Evolutionary conservation across 2,797 vertebrate species (phyloP).

Genomic region (Neosalanx taihuensis): DNA sequence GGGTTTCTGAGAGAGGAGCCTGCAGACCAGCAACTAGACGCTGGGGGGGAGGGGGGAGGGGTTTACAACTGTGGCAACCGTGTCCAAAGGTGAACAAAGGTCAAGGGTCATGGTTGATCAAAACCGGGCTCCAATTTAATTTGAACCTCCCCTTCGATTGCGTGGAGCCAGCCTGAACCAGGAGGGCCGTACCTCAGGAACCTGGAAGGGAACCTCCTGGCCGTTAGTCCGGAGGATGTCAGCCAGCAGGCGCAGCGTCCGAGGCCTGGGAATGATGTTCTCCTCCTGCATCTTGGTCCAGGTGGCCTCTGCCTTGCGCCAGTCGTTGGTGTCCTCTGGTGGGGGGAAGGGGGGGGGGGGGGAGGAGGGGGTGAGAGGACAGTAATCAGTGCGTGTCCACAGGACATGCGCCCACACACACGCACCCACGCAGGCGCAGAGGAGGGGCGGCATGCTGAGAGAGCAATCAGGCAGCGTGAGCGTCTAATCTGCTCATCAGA

Average conservation of each 20-base stretch:
- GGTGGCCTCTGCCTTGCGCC: constrained; percentile 78
- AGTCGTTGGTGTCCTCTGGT: constrained; percentile 79
- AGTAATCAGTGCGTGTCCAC: no score
- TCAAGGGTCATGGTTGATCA: no score
- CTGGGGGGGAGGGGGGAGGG: no score
- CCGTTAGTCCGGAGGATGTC: constrained; percentile 76
- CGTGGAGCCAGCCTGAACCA: neutral
- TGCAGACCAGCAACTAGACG: no score
- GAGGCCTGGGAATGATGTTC: constrained; percentile 84
- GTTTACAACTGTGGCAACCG: no score
- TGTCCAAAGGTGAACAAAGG: no score
- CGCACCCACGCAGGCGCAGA: neutral
- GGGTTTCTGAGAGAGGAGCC: no score
- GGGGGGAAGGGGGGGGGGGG: constrained; percentile 17
- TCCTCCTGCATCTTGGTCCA: constrained; percentile 98
- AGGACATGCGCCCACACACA: no score
- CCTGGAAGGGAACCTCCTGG: constrained; percentile 84
- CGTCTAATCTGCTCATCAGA: constrained; percentile 30
- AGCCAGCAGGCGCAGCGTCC: constrained; percentile 80
- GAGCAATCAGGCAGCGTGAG: constrained; percentile 35
- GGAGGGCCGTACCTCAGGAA: constrained; percentile 80
- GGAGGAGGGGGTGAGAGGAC: neutral
- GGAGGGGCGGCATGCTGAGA: constrained; percentile 23
- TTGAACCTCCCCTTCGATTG: no score
- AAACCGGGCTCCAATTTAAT: neutral